These are phyloP conservation scores for Deilephila porcellus DNA, from an alignment of 2,888 invertebrate species.

Conservation along the genomic window DNA sequence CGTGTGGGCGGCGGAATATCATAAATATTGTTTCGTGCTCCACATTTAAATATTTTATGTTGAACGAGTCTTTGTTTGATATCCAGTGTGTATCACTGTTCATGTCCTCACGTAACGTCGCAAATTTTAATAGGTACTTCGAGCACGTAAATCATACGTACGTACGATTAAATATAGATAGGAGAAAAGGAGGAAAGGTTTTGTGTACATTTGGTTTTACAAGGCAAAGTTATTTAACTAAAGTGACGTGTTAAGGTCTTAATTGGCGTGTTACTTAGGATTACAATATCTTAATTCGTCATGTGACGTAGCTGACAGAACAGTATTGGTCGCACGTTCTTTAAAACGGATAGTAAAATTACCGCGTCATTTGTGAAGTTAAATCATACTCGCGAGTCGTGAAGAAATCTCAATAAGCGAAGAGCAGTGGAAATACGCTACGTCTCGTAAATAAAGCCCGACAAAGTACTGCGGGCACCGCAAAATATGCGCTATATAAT, in stretches of 20 bases:
- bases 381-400: slow-evolving; percentile 1
- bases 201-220: no score
- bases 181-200: background rate
- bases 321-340: background rate
- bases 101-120: slow-evolving; percentile 14
- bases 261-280: no score
- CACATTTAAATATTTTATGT: slow-evolving; percentile 32
- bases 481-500: slow-evolving; percentile 73
- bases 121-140: background rate
- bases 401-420: slow-evolving; percentile 25
- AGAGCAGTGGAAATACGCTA: slow-evolving; percentile 52
- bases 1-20: slow-evolving; percentile 31
- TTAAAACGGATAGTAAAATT: slow-evolving; percentile 15
- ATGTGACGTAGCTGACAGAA: background rate
- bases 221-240: no score
- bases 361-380: background rate
- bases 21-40: slow-evolving; percentile 34
- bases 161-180: background rate
- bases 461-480: slow-evolving; percentile 68
- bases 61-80: slow-evolving; percentile 27
- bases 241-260: no score
- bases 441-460: slow-evolving; percentile 64
- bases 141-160: background rate
- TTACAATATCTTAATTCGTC: background rate
- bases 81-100: slow-evolving; percentile 16